Evolutionary conservation across 2,797 vertebrate genomes (phyloP).

Genomic region (Jordanella pulchra): DNA sequence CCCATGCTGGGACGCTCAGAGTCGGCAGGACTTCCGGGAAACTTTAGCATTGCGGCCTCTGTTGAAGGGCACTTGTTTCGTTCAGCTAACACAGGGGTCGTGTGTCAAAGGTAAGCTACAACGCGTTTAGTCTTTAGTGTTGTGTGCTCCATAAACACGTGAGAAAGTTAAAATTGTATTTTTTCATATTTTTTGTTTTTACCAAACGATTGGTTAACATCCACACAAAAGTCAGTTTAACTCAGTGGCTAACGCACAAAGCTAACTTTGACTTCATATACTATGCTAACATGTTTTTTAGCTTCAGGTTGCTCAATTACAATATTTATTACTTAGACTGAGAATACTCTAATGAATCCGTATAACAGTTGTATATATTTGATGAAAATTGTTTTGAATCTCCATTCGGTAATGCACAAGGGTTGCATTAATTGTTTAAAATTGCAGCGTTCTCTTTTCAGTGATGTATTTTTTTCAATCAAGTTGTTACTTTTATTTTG

Average conservation of each 20-base stretch:
- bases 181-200: rapidly evolving
- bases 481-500: neutral
- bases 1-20: rapidly evolving
- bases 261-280: conserved; percentile 28
- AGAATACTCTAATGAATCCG: neutral
- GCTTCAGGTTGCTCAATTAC: too few species aligned
- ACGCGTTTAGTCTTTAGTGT: neutral
- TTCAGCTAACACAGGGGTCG: conserved; percentile 36
- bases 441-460: neutral
- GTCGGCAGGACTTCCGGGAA: conserved; percentile 71
- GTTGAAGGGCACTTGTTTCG: conserved; percentile 73
- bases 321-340: neutral
- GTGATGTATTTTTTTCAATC: too few species aligned
- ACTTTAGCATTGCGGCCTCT: conserved; percentile 58
- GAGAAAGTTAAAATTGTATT: rapidly evolving
- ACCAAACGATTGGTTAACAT: rapidly evolving
- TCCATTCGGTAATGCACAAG: too few species aligned
- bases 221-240: neutral
- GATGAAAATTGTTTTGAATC: neutral
- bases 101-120: conserved; percentile 56
- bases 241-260: conserved; percentile 23
- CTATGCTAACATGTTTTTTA: conserved; percentile 3
- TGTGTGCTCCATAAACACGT: rapidly evolving
- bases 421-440: too few species aligned
- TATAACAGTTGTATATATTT: neutral